These are phyloP conservation scores for Muricea muricata DNA, from an alignment of 92 coral and sea anemone species.

Conservation along the genomic window DNA sequence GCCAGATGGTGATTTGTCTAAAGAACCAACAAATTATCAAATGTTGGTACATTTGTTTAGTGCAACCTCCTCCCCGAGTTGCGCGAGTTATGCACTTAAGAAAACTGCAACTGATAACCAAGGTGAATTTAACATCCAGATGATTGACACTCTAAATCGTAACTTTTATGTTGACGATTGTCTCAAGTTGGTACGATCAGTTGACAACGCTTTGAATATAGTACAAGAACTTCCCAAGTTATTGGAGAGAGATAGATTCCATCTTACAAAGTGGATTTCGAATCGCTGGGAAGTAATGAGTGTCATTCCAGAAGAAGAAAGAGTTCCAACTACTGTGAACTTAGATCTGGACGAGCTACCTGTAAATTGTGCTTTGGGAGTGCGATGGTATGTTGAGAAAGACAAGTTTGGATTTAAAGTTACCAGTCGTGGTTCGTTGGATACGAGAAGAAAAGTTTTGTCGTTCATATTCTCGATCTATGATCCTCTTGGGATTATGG, in stretches of 20 bases:
- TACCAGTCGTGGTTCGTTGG: background rate
- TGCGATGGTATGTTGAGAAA: constrained; percentile 27
- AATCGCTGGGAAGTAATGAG: too few species aligned
- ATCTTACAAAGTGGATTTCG: too few species aligned
- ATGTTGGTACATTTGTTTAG: constrained; percentile 35
- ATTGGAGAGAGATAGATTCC: too few species aligned
- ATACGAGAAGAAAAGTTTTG: constrained; percentile 23
- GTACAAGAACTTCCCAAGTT: too few species aligned
- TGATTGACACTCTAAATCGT: too few species aligned
- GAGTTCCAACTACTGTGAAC: too few species aligned
- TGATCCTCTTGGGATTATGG: constrained; percentile 53
- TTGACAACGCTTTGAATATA: too few species aligned
- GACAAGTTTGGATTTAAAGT: constrained; percentile 3
- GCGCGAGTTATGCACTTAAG: constrained; percentile 22
- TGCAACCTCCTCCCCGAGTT: constrained; percentile 18
- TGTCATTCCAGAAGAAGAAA: too few species aligned
- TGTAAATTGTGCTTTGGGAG: constrained; percentile 24
- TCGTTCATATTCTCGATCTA: constrained; percentile 6
- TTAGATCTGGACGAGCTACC: constrained; percentile 19
- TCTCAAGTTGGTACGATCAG: too few species aligned
- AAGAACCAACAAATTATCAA: constrained; percentile 36
- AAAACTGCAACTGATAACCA: too few species aligned
- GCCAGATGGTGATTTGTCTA: constrained; percentile 63
- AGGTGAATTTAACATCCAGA: too few species aligned
- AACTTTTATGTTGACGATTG: too few species aligned